phyloP scores from a whole-genome alignment of 2,888 invertebrate genomes.

The Alloscopus bannaensis region DNA sequence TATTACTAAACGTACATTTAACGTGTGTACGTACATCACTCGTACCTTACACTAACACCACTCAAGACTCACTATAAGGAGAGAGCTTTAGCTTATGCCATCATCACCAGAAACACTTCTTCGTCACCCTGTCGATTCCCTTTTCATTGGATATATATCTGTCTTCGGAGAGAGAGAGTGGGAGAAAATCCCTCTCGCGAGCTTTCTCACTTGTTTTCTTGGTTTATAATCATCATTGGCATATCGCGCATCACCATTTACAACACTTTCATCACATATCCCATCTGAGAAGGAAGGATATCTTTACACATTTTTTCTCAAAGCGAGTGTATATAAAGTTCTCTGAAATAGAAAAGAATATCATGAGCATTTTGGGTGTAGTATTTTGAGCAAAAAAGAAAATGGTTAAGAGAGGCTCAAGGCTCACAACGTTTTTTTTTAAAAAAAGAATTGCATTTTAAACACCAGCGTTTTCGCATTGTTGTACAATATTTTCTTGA shows the following conservation, averaged over 20 bases:
- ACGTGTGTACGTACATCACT: background rate
- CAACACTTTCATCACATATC: background rate
- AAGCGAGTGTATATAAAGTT: background rate
- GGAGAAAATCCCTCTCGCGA: background rate
- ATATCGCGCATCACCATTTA: background rate
- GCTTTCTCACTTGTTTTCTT: background rate
- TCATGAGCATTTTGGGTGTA: too few species aligned
- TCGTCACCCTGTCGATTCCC: background rate
- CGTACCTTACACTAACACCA: background rate
- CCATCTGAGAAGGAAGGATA: background rate
- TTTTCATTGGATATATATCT: background rate
- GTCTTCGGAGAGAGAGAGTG: background rate
- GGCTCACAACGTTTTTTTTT: background rate
- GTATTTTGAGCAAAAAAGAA: too few species aligned
- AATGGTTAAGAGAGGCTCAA: conserved; percentile 18
- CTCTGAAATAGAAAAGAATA: background rate
- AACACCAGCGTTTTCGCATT: background rate
- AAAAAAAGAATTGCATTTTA: background rate
- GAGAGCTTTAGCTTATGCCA: background rate
- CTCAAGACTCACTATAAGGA: background rate
- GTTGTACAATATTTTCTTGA: background rate
- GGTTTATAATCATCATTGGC: background rate
- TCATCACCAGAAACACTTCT: background rate
- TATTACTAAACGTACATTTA: conserved; percentile 1
- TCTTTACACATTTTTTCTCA: background rate